A percentile compares a stretch with the other conserved stretches of the same genome.
Conservation (phyloP, 2,888 invertebrate species). For the Eilema caniola region DNA sequence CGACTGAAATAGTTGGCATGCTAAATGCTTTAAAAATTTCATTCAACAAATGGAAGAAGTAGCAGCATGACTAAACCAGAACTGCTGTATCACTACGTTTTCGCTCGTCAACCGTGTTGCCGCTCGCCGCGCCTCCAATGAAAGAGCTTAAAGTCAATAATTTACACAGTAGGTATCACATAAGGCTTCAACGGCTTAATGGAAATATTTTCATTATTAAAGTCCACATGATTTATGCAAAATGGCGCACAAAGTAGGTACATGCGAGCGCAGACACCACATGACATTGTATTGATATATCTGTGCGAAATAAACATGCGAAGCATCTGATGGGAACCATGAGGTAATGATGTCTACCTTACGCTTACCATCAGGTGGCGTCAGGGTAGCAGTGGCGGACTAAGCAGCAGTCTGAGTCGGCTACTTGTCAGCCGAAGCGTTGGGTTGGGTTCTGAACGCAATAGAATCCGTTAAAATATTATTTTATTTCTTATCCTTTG, state of each 20-base stretch:
- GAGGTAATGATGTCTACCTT: no score
- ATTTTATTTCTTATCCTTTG: no score
- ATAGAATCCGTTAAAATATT: no score
- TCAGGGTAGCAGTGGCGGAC: neutral
- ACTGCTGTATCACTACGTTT: neutral
- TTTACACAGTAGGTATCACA: conserved; percentile 13
- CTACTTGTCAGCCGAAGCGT: no score
- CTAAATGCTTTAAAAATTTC: no score
- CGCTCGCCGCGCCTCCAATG: neutral
- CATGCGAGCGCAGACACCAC: conserved; percentile 20
- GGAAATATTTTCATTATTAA: conserved; percentile 29
- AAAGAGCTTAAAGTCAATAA: conserved; percentile 6
- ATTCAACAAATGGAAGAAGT: no score
- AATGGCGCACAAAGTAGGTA: conserved; percentile 33
- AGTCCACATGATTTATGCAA: conserved; percentile 35
- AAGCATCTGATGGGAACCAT: neutral
- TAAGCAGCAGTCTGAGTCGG: no score
- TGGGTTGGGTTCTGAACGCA: no score
- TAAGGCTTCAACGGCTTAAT: conserved; percentile 25
- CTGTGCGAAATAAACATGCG: neutral
- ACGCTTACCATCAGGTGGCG: no score
- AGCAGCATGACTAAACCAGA: neutral
- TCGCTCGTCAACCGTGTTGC: neutral
- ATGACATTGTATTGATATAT: neutral
- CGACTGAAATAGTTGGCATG: no score